phyloP scores from a whole-genome alignment of 2,113 vertebrate species.

The Pseudorasbora parva region DNA sequence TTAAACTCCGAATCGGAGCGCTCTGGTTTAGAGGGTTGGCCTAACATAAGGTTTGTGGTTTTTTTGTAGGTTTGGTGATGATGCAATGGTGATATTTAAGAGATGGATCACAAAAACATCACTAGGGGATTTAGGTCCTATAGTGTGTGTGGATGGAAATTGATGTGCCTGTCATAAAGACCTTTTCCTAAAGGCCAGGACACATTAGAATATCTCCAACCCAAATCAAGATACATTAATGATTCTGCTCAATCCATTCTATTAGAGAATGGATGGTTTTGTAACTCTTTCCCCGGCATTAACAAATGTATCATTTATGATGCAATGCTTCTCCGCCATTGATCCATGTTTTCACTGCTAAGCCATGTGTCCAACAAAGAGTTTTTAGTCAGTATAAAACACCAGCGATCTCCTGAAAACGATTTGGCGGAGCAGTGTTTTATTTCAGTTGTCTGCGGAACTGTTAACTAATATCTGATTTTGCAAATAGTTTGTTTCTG shows the following conservation, averaged over 20 bases:
- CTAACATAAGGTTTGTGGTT: neutral
- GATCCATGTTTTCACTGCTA: no score
- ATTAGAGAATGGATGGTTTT: neutral
- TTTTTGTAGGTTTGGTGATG: slow-evolving; percentile 24
- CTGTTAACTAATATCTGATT: no score
- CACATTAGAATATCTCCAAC: slow-evolving; percentile 1
- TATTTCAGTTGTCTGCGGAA: no score
- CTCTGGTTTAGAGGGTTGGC: neutral
- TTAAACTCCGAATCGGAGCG: neutral
- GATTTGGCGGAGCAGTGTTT: no score
- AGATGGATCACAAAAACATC: slow-evolving; percentile 37
- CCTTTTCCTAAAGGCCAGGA: slow-evolving; percentile 23
- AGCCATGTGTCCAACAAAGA: no score
- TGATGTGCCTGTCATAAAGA: neutral
- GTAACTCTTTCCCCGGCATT: no score
- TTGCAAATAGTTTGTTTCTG: no score
- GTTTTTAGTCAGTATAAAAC: no score
- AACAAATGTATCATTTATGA: no score
- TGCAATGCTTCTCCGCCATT: no score
- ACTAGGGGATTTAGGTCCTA: slow-evolving; percentile 47
- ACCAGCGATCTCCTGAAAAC: no score
- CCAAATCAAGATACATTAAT: neutral
- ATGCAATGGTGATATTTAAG: slow-evolving; percentile 35
- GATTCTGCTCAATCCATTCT: neutral
- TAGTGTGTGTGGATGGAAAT: neutral